Percentiles rank a stretch among this genome's conserved stretches.
Evolutionary conservation across 1,140 invertebrate genomes (phyloP).

Genomic region (Eueides isabella): DNA sequence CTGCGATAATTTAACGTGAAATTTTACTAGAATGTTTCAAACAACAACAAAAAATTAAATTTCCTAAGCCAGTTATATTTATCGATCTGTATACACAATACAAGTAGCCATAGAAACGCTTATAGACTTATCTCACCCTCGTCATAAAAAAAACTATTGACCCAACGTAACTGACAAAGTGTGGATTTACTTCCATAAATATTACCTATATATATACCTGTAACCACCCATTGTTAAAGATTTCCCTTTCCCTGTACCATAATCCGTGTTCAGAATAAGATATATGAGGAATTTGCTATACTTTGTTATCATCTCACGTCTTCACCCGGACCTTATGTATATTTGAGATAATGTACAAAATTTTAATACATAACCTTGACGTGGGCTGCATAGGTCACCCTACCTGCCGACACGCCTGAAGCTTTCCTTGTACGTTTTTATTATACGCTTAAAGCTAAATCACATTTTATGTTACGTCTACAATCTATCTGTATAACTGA

Average conservation of each 20-base stretch:
- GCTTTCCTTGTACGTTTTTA: background rate
- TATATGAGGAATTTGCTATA: conserved; percentile 17
- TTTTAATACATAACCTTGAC: conserved; percentile 28
- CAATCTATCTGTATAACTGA: background rate
- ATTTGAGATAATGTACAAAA: conserved; percentile 26
- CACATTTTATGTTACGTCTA: conserved; percentile 7
- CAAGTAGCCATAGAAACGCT: conserved; percentile 8
- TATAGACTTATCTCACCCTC: background rate
- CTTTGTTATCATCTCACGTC: conserved; percentile 25
- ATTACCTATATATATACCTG: conserved; percentile 16
- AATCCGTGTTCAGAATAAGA: conserved; percentile 33
- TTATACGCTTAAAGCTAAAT: conserved; percentile 8
- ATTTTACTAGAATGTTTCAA: background rate
- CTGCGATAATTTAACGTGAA: background rate
- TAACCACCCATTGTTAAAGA: conserved; percentile 27
- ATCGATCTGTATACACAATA: background rate
- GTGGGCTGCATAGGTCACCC: conserved; percentile 12
- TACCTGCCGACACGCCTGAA: background rate
- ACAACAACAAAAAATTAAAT: background rate
- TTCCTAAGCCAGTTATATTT: background rate
- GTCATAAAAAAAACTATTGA: conserved; percentile 5
- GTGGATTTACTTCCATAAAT: conserved; percentile 14
- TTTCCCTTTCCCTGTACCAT: conserved; percentile 18
- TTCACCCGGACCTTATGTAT: conserved; percentile 16
- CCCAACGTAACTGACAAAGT: background rate